Percentiles rank a stretch among this genome's conserved stretches.
phyloP scores from a whole-genome alignment of 2,113 vertebrate species.

The Ondatra zibethicus region DNA sequence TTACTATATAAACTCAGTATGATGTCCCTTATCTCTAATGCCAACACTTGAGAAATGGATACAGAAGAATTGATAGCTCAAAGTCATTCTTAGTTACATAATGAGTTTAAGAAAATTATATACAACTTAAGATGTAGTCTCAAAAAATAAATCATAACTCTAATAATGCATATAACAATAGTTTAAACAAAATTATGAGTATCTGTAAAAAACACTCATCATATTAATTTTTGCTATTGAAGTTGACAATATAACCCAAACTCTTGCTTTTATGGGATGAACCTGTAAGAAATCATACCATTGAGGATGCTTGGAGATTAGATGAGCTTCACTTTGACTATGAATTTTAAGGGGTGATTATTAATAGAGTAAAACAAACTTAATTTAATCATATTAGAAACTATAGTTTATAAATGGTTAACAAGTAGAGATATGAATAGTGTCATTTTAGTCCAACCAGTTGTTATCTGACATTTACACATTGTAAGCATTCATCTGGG shows the following conservation, averaged over 20 bases:
- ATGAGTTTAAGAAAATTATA: not conserved
- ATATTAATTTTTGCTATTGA: not conserved
- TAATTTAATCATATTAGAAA: not conserved
- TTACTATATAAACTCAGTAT: not conserved
- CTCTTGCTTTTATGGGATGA: not conserved
- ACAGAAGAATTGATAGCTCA: no score
- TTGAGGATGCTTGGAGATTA: not conserved
- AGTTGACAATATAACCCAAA: not conserved
- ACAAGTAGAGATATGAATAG: not conserved
- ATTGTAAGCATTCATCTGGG: not conserved
- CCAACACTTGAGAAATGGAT: no score
- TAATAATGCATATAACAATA: not conserved
- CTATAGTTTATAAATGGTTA: not conserved
- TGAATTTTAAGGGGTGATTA: not conserved
- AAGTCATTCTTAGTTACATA: not conserved
- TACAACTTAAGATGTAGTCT: not conserved
- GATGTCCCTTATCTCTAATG: not conserved
- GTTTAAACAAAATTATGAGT: not conserved
- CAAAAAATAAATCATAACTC: not conserved
- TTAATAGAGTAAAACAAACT: not conserved
- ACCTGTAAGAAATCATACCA: not conserved
- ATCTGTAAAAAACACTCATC: not conserved
- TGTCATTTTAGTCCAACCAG: not conserved
- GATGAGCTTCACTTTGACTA: not conserved
- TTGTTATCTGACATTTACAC: not conserved